Evolutionary conservation across 2,797 vertebrate species (phyloP).

Genomic region (Limnodromus scolopaceus): DNA sequence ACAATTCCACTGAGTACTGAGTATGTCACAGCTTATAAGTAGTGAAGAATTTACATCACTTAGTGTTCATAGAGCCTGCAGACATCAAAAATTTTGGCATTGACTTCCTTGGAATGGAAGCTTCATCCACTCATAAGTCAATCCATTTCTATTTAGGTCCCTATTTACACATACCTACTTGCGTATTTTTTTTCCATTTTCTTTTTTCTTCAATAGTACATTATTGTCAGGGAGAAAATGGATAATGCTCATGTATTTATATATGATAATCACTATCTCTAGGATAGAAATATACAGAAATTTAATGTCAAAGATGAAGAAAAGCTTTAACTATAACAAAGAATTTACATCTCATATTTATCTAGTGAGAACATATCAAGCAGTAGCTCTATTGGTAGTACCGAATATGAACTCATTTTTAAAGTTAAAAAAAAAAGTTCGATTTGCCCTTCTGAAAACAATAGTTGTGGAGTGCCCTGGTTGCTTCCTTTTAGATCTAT

Average conservation of each 20-base stretch:
- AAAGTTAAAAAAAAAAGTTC: neutral
- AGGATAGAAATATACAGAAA: neutral
- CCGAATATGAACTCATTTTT: conserved; percentile 8
- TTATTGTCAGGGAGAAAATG: neutral
- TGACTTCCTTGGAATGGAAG: neutral
- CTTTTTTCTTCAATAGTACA: neutral
- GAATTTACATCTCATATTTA: neutral
- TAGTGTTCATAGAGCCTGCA: neutral
- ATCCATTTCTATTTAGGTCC: neutral
- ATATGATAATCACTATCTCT: neutral
- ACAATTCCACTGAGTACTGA: neutral
- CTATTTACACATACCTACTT: neutral
- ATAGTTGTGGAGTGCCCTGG: neutral
- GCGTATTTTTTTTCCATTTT: neutral
- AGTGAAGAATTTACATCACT: neutral
- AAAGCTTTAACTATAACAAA: neutral
- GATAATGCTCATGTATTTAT: neutral
- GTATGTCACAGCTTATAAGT: neutral
- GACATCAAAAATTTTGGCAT: neutral
- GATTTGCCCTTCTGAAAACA: neutral
- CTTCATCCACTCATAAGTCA: neutral
- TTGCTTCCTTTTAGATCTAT: neutral
- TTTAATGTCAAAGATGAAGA: neutral
- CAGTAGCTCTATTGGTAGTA: neutral
- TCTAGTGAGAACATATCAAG: neutral